Evolutionary conservation across 2,797 vertebrate species (phyloP).

Genomic region (Botia almorhae): DNA sequence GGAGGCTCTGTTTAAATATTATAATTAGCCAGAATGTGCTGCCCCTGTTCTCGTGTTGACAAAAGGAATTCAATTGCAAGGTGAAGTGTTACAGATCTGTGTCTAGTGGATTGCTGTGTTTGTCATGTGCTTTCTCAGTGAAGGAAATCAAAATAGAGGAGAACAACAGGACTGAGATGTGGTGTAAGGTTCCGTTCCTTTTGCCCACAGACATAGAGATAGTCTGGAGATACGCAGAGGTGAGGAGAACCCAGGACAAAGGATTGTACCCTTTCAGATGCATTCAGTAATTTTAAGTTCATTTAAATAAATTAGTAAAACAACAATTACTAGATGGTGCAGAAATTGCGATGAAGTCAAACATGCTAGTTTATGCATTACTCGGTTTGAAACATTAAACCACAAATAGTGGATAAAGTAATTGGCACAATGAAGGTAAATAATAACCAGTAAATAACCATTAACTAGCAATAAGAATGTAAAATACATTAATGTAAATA

Average conservation of each 20-base stretch:
- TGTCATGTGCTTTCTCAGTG: slow-evolving; percentile 69
- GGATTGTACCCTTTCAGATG: too few relatives aligned
- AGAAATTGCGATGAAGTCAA: too few relatives aligned
- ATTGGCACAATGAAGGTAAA: too few relatives aligned
- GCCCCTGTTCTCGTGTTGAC: slow-evolving; percentile 51
- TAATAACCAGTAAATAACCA: too few relatives aligned
- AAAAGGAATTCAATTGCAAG: slow-evolving; percentile 48
- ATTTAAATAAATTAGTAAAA: too few relatives aligned
- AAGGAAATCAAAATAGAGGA: slow-evolving; percentile 73
- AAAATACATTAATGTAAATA: too few relatives aligned
- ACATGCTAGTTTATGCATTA: too few relatives aligned
- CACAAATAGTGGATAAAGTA: too few relatives aligned
- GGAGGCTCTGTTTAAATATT: slow-evolving; percentile 73
- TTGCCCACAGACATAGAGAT: slow-evolving; percentile 71
- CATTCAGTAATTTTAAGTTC: too few relatives aligned
- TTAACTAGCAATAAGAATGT: too few relatives aligned
- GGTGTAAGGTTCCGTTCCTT: slow-evolving; percentile 75
- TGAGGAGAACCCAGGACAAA: neutral
- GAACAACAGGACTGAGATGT: slow-evolving; percentile 74
- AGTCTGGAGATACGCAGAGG: slow-evolving; percentile 79
- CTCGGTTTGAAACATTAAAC: too few relatives aligned
- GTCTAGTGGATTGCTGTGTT: slow-evolving; percentile 25
- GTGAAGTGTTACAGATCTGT: slow-evolving; percentile 54
- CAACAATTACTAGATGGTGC: too few relatives aligned
- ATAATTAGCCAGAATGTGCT: slow-evolving; percentile 74